Evolutionary conservation across 2,888 invertebrate genomes (phyloP), one percentile per base, ranked within the genome.

Genomic region (Dryomyza anilis): DNA sequence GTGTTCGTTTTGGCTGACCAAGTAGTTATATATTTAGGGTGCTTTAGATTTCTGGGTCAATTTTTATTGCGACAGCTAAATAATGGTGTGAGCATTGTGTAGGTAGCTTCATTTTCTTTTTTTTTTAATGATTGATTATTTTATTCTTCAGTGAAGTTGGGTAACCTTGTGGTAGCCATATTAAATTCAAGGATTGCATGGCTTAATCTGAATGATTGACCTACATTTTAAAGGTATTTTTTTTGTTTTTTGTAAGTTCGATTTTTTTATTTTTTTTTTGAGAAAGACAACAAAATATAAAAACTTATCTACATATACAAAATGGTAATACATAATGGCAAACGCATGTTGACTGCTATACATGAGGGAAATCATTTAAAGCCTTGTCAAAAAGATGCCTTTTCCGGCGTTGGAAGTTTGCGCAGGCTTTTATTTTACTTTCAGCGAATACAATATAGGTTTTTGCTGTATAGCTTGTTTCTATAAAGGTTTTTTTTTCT

Each of bases 1-100:
- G n/a, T n/a, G n/a, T n/a, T n/a, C n/a, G n/a, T n/a, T n/a, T n/a
- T n/a, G n/a, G n/a, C n/a, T n/a, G n/a, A n/a, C n/a, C n/a, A n/a
- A n/a, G n/a, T n/a, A n/a, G n/a, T n/a, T n/a, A n/a, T n/a, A n/a
- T n/a, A n/a, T n/a, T n/a, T n/a, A n/a, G n/a, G n/a, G n/a, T n/a
- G n/a, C n/a, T n/a, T n/a, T n/a, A n/a, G n/a, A n/a, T n/a, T n/a
- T 55, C 36, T 55, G 36, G 55, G 55, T 55, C 55, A 55, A 48
- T 23, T 27, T 25, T 5, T 52, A n/a, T n/a, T 4, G 16, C 8
- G 12, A 52, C 23, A 52, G 23, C 16, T n/a, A 52, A 25, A 50
- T 27, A 29, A 16, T 33, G 2, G 21, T 25, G 23, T 25, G 48
- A 10, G 12, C 27, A 10, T 50, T 27, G 7, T 23, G 10, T 27